Percentiles rank a stretch among this genome's conserved stretches.
Conservation (phyloP, 2,113 vertebrate genomes). For the Vicugna pacos region DNA sequence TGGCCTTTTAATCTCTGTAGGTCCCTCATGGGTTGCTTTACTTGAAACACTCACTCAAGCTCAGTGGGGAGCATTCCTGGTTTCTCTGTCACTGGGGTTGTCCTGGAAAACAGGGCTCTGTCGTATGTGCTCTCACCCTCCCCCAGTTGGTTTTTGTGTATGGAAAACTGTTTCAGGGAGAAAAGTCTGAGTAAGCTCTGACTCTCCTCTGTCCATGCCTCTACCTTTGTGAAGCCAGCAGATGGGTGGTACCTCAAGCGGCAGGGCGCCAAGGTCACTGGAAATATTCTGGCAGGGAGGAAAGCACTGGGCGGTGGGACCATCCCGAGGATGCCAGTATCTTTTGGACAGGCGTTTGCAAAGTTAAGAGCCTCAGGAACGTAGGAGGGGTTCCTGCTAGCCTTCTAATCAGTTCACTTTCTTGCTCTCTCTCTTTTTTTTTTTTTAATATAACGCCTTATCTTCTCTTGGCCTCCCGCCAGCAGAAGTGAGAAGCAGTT, state of each 20-base stretch:
- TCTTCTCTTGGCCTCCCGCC: conserved; percentile 59
- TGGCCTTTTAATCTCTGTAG: conserved; percentile 2
- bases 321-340: background rate
- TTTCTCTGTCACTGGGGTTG: background rate
- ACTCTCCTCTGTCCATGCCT: background rate
- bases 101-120: conserved; percentile 16
- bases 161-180: background rate
- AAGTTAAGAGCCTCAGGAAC: conserved; percentile 52
- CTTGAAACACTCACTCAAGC: background rate
- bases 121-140: background rate
- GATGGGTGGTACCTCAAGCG: background rate
- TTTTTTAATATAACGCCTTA: background rate
- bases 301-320: background rate
- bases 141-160: background rate
- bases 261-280: background rate
- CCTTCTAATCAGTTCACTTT: conserved; percentile 68
- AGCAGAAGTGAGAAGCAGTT: conserved; percentile 16
- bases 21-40: background rate
- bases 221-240: background rate
- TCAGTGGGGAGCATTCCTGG: background rate
- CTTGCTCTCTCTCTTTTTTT: background rate
- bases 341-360: background rate
- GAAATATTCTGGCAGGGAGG: background rate
- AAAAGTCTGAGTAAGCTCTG: background rate
- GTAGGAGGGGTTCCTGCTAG: background rate